Conservation (phyloP, 92 coral and sea anemone genomes). For the Galaxea fascicularis region DNA sequence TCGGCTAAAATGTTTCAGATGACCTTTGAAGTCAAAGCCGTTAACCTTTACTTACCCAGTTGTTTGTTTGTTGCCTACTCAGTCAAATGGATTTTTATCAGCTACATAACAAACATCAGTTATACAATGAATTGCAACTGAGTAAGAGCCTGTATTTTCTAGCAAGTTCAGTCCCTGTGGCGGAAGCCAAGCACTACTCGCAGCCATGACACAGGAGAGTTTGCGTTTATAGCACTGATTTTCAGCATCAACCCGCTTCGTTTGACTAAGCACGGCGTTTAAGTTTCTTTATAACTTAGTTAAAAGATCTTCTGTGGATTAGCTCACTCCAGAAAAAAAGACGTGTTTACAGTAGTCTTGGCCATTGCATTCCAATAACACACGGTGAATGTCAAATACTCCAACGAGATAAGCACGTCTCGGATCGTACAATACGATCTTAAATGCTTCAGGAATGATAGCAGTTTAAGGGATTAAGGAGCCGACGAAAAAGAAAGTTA, state of each 20-base stretch:
- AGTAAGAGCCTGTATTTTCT: too few relatives aligned
- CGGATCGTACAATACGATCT: not conserved
- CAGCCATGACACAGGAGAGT: not conserved
- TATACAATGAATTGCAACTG: too few relatives aligned
- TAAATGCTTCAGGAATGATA: constrained; percentile 44
- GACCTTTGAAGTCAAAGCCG: too few relatives aligned
- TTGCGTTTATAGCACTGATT: not conserved
- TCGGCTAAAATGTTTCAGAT: too few relatives aligned
- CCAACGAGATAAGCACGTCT: constrained; percentile 25
- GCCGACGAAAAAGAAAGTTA: constrained; percentile 40
- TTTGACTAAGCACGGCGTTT: not conserved
- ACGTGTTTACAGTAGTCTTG: constrained; percentile 25
- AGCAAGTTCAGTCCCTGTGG: too few relatives aligned
- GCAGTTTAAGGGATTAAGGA: constrained; percentile 40
- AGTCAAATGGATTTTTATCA: too few relatives aligned
- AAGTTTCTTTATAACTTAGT: constrained; percentile 12
- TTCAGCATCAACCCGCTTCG: not conserved
- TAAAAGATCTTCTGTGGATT: constrained; percentile 26
- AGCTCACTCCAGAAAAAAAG: constrained; percentile 24
- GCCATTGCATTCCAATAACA: constrained; percentile 14
- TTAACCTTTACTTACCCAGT: too few relatives aligned
- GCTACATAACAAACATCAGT: too few relatives aligned
- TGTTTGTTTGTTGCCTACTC: too few relatives aligned
- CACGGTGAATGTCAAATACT: constrained; percentile 31
- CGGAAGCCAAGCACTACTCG: not conserved